Percentiles rank a stretch among this genome's conserved stretches.
These are phyloP conservation scores for Atta colombica DNA, from an alignment of 1,140 invertebrate species.

Conservation along the genomic window DNA sequence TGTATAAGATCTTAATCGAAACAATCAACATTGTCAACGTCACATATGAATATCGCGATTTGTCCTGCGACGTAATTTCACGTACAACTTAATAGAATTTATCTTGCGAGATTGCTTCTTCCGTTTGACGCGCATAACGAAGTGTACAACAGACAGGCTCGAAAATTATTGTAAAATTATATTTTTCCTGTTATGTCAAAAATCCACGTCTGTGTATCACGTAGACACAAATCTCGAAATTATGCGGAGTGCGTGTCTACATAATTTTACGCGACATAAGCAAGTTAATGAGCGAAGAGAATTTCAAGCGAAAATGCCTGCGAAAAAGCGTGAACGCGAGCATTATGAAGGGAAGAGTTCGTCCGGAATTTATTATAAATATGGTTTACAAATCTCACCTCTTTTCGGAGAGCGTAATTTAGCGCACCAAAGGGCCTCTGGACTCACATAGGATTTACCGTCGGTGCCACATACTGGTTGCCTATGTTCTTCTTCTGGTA, in stretches of 20 bases:
- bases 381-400: constrained; percentile 59
- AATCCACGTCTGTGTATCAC: neutral
- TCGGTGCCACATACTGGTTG: constrained; percentile 78
- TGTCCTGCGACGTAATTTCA: neutral
- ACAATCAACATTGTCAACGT: neutral
- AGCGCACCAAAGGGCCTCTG: constrained; percentile 78
- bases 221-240: constrained; percentile 2
- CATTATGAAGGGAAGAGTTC: neutral
- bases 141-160: neutral
- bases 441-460: constrained; percentile 72
- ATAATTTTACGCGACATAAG: constrained; percentile 13
- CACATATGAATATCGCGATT: neutral
- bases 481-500: constrained; percentile 67
- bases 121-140: neutral
- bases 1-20: constrained; percentile 5
- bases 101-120: neutral
- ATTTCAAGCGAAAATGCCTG: constrained; percentile 2
- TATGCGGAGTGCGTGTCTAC: neutral
- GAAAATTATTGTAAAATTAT: constrained; percentile 31
- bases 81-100: neutral
- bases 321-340: neutral
- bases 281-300: constrained; percentile 27
- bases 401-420: constrained; percentile 61
- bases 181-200: constrained; percentile 30
- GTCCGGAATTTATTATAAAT: constrained; percentile 10